phyloP scores from a whole-genome alignment of 2,113 vertebrate species.

The Scomber japonicus region DNA sequence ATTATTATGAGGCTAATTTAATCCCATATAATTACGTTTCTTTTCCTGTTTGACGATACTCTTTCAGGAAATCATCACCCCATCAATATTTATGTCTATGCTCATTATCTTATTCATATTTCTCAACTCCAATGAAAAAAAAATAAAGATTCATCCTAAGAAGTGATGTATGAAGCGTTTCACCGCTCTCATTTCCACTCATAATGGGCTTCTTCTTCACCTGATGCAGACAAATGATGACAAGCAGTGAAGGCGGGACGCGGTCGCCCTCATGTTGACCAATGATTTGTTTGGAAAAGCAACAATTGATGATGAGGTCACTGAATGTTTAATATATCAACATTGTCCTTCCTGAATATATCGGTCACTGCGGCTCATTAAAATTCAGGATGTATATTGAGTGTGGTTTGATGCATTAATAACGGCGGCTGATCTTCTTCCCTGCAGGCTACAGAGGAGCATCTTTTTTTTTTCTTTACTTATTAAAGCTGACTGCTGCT shows the following conservation, averaged over 20 bases:
- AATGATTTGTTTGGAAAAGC: slow-evolving; percentile 22
- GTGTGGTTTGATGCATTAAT: slow-evolving; percentile 11
- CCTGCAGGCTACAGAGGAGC: slow-evolving; percentile 14
- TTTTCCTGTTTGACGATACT: background rate
- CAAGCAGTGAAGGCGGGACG: background rate
- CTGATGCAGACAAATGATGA: slow-evolving; percentile 13
- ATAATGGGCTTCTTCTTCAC: slow-evolving; percentile 9
- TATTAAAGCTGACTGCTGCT: background rate
- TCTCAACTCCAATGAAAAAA: background rate
- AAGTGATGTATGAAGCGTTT: background rate
- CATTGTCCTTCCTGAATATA: slow-evolving; percentile 7
- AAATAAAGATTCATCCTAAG: background rate
- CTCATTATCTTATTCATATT: background rate
- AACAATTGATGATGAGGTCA: slow-evolving; percentile 22
- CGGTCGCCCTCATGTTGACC: slow-evolving; percentile 8
- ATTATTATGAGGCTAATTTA: too few species aligned
- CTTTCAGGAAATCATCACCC: background rate
- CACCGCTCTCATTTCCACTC: background rate
- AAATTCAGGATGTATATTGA: slow-evolving; percentile 8
- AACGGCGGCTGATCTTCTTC: slow-evolving; percentile 14
- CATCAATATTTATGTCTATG: too few species aligned
- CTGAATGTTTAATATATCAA: background rate
- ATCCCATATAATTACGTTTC: too few species aligned
- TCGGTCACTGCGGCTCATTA: slow-evolving; percentile 17
- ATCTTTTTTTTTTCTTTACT: background rate